Base-by-base conservation (phyloP, 2,888 invertebrate species). In the Drosophila suboccidentalis region DNA sequence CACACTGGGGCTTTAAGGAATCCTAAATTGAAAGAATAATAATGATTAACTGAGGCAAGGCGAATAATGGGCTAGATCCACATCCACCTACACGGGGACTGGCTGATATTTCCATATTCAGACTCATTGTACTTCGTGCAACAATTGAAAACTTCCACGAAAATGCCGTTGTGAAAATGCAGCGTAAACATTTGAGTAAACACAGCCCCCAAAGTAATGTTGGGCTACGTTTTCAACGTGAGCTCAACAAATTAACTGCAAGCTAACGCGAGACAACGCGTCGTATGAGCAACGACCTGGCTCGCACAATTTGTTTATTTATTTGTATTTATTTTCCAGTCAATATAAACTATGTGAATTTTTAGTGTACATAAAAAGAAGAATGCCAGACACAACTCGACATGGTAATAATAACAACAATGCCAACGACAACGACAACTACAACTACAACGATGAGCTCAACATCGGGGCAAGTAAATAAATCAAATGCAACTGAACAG, bases 311-410 rank as follows among this genome's bases (percentile, higher is more conserved):
- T 82, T 86, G 80, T 80, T 85, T 88, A 86, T 75, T 82, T 90
- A 90, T 89, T 90, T 91, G 76, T 90, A 91, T 91, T 91, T 91
- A 91, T 90, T 91, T 91, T 91, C 91, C 90, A 91, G 91, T 91
- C 91, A 91, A 91, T 91, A 91, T 91, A 91, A 91, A 90, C 86
- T 84, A 90, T 83, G 92, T 91, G 89, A 91, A 91, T 91, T 87
- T 89, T 66, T 86, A 85, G 78, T 73, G 85, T 87, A 91, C 91
- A 91, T 86, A 91, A 84, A 75, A 59, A 47, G 53, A 55, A 59
- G 65, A 59, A 77, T 66, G 62, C 57, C 69, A 67, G 47, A 57
- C 53, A 41, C 51, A 47, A 46, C 51, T 62, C 54, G 60, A 69
- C 77, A 75, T 70, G 75, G 53, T 64, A 61, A 70, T 74, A 74